Base-by-base conservation (phyloP, 2,113 vertebrate genomes). In the Macrotis lagotis region DNA sequence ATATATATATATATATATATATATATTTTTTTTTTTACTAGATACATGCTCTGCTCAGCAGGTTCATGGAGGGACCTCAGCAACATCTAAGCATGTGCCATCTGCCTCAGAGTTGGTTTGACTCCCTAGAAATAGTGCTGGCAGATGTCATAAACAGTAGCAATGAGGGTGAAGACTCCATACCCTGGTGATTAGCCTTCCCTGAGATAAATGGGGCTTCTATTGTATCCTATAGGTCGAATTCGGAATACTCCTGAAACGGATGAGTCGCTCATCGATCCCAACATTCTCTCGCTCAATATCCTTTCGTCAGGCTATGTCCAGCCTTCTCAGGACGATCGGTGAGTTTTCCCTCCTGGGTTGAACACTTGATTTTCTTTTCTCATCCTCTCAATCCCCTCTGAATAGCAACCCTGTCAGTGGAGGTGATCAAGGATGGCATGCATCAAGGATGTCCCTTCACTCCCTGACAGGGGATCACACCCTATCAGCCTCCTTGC, bases 251-350 rank as follows among this genome's bases (percentile, higher is more conserved):
- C 99, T 0, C 99, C 99, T 0, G 99, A 99, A 98, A 98, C 99
- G 0, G 99, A 99, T 0, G 99, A 99, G 95, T 99, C 99, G 51
- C 98, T 99, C 96, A 99, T 99, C 0, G 99, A 99, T 96, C 99
- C 99, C 93, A 99, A 99, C 97, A 99, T 99, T 95, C 97, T 99
- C 31, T 99, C 99, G 37, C 99, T 99, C 95, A 99, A 99, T 98
- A 99, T 99, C 97, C 98, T 99, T 25, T 99, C 99, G 0, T 99
- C 99, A 0, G 99, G 99, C 28, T 99, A 99, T 93, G 98, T 99
- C 95, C 98, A 98, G 52, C 99, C 99, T 1, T 97, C 99, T 92
- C 99, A 99, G 74, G 99, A 99, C 0, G 99, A 99, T 98, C 99
- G 99, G 99, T 99, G 98, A 88, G 98, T 98, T 44, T 37, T 1